Base-by-base conservation (phyloP, 2,888 invertebrate species). In the Rhodophaea formosa region DNA sequence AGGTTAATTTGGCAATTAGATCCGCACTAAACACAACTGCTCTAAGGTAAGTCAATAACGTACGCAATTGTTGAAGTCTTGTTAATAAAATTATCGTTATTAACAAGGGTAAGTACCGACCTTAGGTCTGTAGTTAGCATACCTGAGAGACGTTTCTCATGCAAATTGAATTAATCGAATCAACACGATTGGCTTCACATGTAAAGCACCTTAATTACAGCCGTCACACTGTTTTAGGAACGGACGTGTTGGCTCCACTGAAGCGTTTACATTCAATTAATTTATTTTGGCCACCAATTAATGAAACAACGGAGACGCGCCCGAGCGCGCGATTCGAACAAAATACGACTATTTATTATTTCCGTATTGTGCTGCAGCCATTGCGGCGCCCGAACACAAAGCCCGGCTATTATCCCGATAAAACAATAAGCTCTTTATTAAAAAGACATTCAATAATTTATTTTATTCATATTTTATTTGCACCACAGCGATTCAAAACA, bases 401-500 rank as follows among this genome's bases (percentile, higher is more conserved):
- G 71, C 68, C 73, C 59, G 67, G 69, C 88, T 82, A 87, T 90
- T 90, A 86, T 88, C 62, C 75, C 67, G 77, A 79, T 89, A 90
- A 91, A 91, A 91, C 91, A 91, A 91, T 89, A 82, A 79, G 76
- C 77, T 76, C 85, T 87, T 86, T 91, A 91, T 91, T 91, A 90
- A 90, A 89, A 89, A 90, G 90, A 90, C 88, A 88, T 90, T 89
- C 86, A 85, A 85, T 85, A 85, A 88, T 88, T 88, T 88, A 89
- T 90, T 86, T 89, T 84, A 88, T 88, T 88, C 83, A 82, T 84
- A 85, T 86, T 87, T 88, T 88, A 86, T 89, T 89, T 76, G 75
- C 83, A 82, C 75, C 73, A 71, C 74, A 75, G 74, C 71, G 72
- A 66, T 58, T 70, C 61, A 70, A 76, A 81, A 86, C 84, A 87